phyloP scores from a whole-genome alignment of 2,888 invertebrate genomes.

The Anaspis maculata region DNA sequence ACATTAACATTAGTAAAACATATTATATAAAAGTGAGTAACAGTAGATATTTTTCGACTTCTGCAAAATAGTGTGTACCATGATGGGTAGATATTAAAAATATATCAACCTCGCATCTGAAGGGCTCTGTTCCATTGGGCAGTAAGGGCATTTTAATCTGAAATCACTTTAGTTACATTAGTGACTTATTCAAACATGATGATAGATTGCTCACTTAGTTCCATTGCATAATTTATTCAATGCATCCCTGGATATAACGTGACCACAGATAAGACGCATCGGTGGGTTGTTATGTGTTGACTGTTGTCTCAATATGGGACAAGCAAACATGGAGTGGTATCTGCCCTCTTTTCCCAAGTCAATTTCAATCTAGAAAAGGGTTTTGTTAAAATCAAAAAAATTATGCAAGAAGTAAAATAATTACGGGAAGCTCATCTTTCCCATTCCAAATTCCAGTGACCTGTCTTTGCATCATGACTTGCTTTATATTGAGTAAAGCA shows the following conservation, averaged over 20 bases:
- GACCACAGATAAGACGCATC: conserved; percentile 93
- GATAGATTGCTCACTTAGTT: conserved; percentile 64
- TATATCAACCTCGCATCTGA: conserved; percentile 87
- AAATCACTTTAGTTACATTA: conserved; percentile 39
- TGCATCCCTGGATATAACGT: conserved; percentile 96
- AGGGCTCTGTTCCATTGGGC: conserved; percentile 93
- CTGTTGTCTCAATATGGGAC: conserved; percentile 95
- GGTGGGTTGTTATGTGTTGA: conserved; percentile 95
- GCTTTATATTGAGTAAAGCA: conserved; percentile 87
- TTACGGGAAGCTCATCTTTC: conserved; percentile 90
- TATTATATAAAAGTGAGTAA: conserved; percentile 11
- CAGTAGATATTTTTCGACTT: not conserved
- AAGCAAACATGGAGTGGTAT: conserved; percentile 97
- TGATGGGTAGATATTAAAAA: conserved; percentile 62
- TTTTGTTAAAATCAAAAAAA: conserved; percentile 1
- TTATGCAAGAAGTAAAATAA: not conserved
- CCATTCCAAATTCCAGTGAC: conserved; percentile 93
- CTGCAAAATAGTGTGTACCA: not conserved
- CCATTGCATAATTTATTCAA: conserved; percentile 89
- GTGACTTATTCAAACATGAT: conserved; percentile 16
- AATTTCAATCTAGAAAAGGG: conserved; percentile 75
- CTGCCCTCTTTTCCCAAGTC: conserved; percentile 84
- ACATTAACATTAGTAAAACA: conserved; percentile 16
- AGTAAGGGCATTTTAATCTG: conserved; percentile 98
- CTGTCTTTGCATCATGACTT: conserved; percentile 81